Conservation (phyloP, 2,113 vertebrate species). For the Callocephalon fimbriatum region DNA sequence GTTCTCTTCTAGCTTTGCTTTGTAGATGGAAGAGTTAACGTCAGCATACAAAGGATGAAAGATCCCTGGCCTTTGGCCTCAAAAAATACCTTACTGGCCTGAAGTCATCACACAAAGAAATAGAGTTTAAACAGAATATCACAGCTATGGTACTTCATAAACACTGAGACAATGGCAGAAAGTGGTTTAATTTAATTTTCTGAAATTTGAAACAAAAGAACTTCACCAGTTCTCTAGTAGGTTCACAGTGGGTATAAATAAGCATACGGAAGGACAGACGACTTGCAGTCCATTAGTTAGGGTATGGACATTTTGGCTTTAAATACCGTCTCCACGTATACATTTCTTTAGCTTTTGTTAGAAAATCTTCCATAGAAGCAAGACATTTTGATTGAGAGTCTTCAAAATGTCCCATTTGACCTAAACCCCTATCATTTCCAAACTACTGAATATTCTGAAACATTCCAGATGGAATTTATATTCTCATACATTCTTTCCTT, state of each 20-base stretch:
- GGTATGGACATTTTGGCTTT: not conserved
- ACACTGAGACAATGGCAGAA: not conserved
- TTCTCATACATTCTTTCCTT: not conserved
- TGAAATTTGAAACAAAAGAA: not conserved
- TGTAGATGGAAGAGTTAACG: not conserved
- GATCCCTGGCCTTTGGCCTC: not conserved
- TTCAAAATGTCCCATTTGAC: not conserved
- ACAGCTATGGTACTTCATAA: not conserved
- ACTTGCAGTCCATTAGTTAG: not conserved
- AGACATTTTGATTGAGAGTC: not conserved
- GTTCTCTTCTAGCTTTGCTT: not conserved
- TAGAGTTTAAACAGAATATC: not conserved
- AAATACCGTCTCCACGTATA: not conserved
- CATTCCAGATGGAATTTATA: not conserved
- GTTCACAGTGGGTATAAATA: not conserved
- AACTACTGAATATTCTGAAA: not conserved
- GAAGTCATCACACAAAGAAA: not conserved
- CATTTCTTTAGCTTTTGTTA: not conserved
- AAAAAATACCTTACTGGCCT: not conserved
- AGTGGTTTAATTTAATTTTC: not conserved
- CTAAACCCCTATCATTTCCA: not conserved
- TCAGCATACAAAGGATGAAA: not conserved
- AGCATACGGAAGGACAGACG: not conserved
- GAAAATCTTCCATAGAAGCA: not conserved
- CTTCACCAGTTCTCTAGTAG: not conserved